Percentiles rank a stretch among this genome's conserved stretches.
Evolutionary conservation across 2,888 invertebrate genomes (phyloP).

Genomic region (Drosophila fulvimacula): DNA sequence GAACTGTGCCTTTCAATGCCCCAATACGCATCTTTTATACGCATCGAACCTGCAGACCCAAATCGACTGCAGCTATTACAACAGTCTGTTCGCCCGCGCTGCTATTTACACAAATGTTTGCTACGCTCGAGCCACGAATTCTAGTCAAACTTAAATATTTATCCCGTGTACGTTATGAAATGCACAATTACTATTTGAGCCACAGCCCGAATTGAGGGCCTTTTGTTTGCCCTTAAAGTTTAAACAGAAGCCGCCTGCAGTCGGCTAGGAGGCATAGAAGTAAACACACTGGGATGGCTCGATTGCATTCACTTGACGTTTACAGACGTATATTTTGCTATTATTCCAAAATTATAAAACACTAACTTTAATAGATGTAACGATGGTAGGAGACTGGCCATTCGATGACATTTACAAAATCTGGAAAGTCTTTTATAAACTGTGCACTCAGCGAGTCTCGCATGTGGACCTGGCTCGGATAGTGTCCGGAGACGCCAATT

Average conservation of each 20-base stretch:
- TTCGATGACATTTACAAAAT: constrained; percentile 85
- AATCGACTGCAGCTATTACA: constrained; percentile 30
- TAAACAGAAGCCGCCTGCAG: constrained; percentile 8
- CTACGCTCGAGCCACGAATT: not conserved
- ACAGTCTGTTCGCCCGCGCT: constrained; percentile 21
- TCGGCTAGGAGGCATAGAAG: constrained; percentile 3
- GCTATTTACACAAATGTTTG: constrained; percentile 27
- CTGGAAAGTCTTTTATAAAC: constrained; percentile 86
- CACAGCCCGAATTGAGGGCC: constrained; percentile 28
- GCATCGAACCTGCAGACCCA: not conserved
- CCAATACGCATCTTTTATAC: constrained; percentile 54
- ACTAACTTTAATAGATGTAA: constrained; percentile 69
- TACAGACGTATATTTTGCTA: constrained; percentile 3
- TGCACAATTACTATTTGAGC: constrained; percentile 25
- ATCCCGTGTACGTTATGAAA: constrained; percentile 42
- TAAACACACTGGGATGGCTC: not conserved
- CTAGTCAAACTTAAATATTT: constrained; percentile 37
- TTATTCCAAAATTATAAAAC: constrained; percentile 3
- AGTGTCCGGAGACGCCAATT: constrained; percentile 85
- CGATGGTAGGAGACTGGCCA: constrained; percentile 86
- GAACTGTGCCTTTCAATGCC: constrained; percentile 50
- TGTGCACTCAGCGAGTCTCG: constrained; percentile 84
- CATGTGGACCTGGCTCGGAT: constrained; percentile 84
- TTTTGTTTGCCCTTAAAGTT: constrained; percentile 16
- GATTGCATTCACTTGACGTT: constrained; percentile 1